phyloP scores from a whole-genome alignment of 2,797 vertebrate species.

The Manis pentadactyla region DNA sequence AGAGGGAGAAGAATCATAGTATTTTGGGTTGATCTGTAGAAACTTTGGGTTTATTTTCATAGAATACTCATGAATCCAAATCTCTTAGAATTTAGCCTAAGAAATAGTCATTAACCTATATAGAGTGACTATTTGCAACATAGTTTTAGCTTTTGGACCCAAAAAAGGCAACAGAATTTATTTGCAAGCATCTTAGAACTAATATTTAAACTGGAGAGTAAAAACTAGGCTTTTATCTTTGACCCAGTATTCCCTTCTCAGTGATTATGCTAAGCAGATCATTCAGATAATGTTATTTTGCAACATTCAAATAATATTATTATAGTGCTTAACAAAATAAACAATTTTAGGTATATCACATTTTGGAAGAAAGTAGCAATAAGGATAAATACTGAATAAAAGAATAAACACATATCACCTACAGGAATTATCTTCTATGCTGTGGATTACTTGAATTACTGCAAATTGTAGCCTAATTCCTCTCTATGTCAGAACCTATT shows the following conservation, averaged over 20 bases:
- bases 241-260: neutral
- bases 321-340: neutral
- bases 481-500: neutral
- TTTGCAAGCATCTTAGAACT: neutral
- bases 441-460: neutral
- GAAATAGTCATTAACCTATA: neutral
- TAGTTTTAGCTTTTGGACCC: neutral
- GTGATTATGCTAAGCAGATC: neutral
- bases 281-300: neutral
- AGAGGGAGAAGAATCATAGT: neutral
- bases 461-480: neutral
- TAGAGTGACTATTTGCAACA: neutral
- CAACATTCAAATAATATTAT: neutral
- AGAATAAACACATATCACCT: neutral
- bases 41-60: neutral
- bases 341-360: neutral
- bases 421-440: neutral
- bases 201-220: conserved; percentile 11
- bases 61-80: neutral
- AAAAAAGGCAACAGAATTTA: conserved; percentile 17
- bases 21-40: neutral
- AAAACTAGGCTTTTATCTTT: neutral
- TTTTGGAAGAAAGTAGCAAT: neutral
- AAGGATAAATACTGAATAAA: neutral
- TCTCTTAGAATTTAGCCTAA: neutral